These are phyloP conservation scores for Chymomyza amoena DNA, from an alignment of 2,888 invertebrate species.

Conservation along the genomic window DNA sequence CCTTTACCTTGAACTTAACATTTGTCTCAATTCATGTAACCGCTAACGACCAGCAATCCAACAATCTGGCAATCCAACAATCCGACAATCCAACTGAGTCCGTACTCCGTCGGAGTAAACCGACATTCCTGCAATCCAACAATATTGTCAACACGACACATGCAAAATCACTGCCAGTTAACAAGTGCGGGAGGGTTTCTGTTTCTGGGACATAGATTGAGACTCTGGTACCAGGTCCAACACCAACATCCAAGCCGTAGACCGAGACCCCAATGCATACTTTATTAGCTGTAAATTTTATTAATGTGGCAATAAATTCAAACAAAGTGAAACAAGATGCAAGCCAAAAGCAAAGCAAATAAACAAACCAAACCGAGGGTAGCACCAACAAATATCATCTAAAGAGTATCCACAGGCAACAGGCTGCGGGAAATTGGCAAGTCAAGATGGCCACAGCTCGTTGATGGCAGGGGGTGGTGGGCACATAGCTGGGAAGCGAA, in stretches of 20 bases:
- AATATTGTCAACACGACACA: conserved; percentile 22
- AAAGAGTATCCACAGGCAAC: conserved; percentile 19
- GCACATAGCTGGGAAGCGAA: not conserved
- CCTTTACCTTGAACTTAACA: not conserved
- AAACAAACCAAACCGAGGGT: conserved; percentile 11
- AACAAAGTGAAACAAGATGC: conserved; percentile 53
- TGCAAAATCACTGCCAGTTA: not conserved
- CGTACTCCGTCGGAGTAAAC: no score
- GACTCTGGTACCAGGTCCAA: not conserved
- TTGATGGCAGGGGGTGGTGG: not conserved
- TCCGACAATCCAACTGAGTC: not conserved
- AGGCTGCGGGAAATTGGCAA: conserved; percentile 9
- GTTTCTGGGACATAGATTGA: not conserved
- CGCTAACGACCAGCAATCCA: not conserved
- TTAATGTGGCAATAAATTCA: conserved; percentile 71
- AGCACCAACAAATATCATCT: conserved; percentile 22
- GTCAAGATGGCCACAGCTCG: not conserved
- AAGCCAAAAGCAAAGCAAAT: conserved; percentile 11
- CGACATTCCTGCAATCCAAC: not conserved
- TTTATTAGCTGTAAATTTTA: conserved; percentile 75
- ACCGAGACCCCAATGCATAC: conserved; percentile 61
- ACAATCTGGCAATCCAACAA: not conserved
- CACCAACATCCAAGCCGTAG: conserved; percentile 10
- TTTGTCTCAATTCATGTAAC: not conserved
- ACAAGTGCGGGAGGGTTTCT: not conserved